A percentile compares a stretch with the other conserved stretches of the same genome.
These are phyloP conservation scores for Oenanthe melanoleuca DNA, from an alignment of 2,113 vertebrate species.

Conservation along the genomic window DNA sequence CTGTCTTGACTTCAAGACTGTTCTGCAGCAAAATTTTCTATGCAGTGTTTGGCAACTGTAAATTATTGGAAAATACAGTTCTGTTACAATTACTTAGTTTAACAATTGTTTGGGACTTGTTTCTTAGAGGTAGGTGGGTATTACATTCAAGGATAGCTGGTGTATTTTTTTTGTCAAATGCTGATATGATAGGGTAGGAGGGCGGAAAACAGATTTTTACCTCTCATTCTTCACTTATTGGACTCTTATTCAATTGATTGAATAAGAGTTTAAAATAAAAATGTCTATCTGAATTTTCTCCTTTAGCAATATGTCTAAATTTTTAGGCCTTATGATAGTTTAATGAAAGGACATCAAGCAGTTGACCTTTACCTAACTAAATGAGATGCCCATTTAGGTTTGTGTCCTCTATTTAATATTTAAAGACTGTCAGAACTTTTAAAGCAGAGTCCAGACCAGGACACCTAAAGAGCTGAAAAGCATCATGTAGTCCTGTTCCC, in stretches of 20 bases:
- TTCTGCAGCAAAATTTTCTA: neutral
- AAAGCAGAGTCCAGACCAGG: neutral
- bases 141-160: neutral
- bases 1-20: neutral
- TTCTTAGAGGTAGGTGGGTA: neutral
- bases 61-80: neutral
- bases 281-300: neutral
- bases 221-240: neutral
- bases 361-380: neutral
- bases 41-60: neutral
- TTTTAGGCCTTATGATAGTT: neutral
- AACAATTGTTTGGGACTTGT: neutral
- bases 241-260: neutral
- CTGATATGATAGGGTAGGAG: neutral
- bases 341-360: neutral
- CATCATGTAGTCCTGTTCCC: neutral
- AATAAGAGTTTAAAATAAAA: neutral
- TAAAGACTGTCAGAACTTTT: neutral
- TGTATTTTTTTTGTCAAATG: neutral
- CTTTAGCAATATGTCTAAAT: fast-evolving
- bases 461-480: neutral
- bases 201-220: neutral
- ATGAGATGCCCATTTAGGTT: neutral
- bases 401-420: neutral
- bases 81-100: neutral